Evolutionary conservation across 2,113 vertebrate genomes (phyloP), one percentile per base, ranked within the genome.

Genomic region (Tupaia tana): DNA sequence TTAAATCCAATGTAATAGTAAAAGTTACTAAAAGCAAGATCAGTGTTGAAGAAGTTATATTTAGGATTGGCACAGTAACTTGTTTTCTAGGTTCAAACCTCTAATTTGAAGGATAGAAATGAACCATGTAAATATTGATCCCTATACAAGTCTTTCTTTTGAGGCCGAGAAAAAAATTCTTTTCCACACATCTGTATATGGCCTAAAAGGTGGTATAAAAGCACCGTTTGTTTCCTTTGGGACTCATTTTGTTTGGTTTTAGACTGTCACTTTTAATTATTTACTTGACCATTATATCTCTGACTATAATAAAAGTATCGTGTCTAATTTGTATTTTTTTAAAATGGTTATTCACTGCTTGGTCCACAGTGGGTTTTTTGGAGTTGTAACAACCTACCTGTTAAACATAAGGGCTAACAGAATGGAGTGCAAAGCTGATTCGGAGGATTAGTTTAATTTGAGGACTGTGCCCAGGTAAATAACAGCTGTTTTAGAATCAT

Each of bases 381-480:
- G 93, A 94, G 43, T 66, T 80, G 64, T 86, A 92, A 80, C 74
- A 94, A 58, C 59, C 69, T 96, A 82, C 95, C 96, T 96, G 94
- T 96, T 86, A 94, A 95, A 80, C 86, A 94, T 95, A 97, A 95
- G 95, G 94, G 94, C 79, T 31, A 93, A 79, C 93, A 96, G 86
- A 89, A 84, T 80, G 89, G 83, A 86, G 82, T 92, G 91, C 66
- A 89, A 86, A 95, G 52, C 95, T 93, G 83, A 97, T 71, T 94
- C 83, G 75, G 90, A 94, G 93, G 95, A 92, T 95, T 92, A 90
- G 83, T 96, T 95, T 95, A 96, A 86, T 95, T 86, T 83, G 90
- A 95, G 94, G 66, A 93, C 58, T 0, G 1, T 95, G 93, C 95
- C 74, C 83, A 95, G 95, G 96, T 97, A 96, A 97, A 95, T 93